phyloP scores from a whole-genome alignment of 2,113 vertebrate species.

The Coracopsis vasa region DNA sequence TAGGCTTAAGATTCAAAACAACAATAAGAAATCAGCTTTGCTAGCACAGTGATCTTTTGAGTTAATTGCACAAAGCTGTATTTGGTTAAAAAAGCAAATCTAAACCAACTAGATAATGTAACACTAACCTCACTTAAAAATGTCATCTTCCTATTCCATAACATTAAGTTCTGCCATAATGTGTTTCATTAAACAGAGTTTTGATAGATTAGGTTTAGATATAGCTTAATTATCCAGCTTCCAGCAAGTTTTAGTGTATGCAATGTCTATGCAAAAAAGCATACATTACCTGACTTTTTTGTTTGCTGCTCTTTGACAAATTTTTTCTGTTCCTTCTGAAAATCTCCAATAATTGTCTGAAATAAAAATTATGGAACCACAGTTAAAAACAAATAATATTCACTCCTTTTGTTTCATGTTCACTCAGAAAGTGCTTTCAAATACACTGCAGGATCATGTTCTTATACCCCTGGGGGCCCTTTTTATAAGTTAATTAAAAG shows the following conservation, averaged over 20 bases:
- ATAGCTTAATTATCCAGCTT: neutral
- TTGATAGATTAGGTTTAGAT: neutral
- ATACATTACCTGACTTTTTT: conserved; percentile 86
- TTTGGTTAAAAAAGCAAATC: neutral
- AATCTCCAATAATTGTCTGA: conserved; percentile 96
- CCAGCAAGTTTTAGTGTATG: neutral
- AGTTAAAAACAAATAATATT: neutral
- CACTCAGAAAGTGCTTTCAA: neutral
- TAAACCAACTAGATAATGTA: neutral
- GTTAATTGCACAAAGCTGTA: neutral
- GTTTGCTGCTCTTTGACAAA: conserved; percentile 95
- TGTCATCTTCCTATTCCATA: neutral
- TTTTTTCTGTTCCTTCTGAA: conserved; percentile 97
- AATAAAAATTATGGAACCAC: neutral
- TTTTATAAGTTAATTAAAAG: neutral
- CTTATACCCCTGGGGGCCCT: neutral
- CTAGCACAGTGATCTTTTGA: neutral
- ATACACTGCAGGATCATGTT: neutral
- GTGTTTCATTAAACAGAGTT: neutral
- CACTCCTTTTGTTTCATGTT: neutral
- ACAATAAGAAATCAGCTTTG: neutral
- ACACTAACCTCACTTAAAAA: neutral
- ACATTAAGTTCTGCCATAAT: neutral
- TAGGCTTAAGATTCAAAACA: neutral
- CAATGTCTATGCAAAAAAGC: neutral